These are phyloP conservation scores for Dinoponera quadriceps DNA, from an alignment of 1,140 invertebrate genomes.

Conservation along the genomic window DNA sequence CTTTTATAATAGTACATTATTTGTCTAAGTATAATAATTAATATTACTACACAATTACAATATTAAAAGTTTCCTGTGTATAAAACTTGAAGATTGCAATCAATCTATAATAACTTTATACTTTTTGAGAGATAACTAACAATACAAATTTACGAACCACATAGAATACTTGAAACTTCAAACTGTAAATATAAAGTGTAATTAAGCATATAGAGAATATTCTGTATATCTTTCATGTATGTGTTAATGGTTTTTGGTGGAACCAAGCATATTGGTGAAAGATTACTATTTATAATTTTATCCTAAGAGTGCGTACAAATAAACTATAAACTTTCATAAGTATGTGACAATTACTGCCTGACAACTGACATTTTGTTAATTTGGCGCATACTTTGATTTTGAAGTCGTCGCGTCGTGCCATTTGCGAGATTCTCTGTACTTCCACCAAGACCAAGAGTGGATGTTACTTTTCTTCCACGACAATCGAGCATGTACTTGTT, in stretches of 20 bases:
- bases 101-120: slow-evolving; percentile 17
- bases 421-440: slow-evolving; percentile 75
- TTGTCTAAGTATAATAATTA: neutral
- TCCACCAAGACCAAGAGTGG: slow-evolving; percentile 74
- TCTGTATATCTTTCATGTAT: slow-evolving; percentile 45
- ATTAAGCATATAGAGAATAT: slow-evolving; percentile 51
- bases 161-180: slow-evolving; percentile 63
- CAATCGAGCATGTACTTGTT: slow-evolving; percentile 71
- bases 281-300: slow-evolving; percentile 69
- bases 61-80: neutral
- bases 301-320: slow-evolving; percentile 77
- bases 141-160: slow-evolving; percentile 57
- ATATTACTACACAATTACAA: slow-evolving; percentile 2
- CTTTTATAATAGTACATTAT: slow-evolving; percentile 34
- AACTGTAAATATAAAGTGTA: slow-evolving; percentile 53
- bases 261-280: slow-evolving; percentile 61
- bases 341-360: slow-evolving; percentile 80
- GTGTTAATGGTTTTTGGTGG: slow-evolving; percentile 33
- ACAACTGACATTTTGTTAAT: slow-evolving; percentile 81
- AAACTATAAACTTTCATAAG: slow-evolving; percentile 76
- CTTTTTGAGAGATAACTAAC: neutral
- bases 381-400: slow-evolving; percentile 83
- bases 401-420: slow-evolving; percentile 76
- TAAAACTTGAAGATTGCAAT: slow-evolving; percentile 17
- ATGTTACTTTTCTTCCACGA: slow-evolving; percentile 70